phyloP scores from a whole-genome alignment of 1,140 invertebrate genomes.

The Centruroides vittatus region DNA sequence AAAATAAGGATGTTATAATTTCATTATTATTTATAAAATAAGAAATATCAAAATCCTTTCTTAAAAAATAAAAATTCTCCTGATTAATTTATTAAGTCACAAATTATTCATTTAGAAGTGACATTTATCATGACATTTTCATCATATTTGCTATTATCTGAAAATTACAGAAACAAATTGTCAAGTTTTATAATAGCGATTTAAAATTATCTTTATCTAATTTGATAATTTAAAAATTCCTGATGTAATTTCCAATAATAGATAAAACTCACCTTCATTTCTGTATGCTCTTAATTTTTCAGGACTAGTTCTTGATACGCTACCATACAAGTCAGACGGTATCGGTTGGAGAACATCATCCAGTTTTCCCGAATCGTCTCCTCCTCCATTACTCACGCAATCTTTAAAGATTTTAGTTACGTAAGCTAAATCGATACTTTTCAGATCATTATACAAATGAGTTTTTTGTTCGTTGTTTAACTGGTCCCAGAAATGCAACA shows the following conservation, averaged over 20 bases:
- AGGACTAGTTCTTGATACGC: constrained; percentile 38
- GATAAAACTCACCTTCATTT: constrained; percentile 32
- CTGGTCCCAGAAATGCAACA: constrained; percentile 68
- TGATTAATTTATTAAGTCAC: no score
- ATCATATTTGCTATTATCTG: no score
- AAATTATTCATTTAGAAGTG: no score
- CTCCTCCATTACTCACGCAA: constrained; percentile 17
- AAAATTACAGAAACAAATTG: no score
- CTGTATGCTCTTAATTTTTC: constrained; percentile 50
- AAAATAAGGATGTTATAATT: no score
- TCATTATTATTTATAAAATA: no score
- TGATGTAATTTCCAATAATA: neutral
- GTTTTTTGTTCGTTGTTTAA: constrained; percentile 37
- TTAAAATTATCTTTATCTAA: neutral
- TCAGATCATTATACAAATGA: constrained; percentile 10
- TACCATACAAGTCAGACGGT: constrained; percentile 54
- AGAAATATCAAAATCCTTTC: no score
- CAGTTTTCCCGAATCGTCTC: constrained; percentile 32
- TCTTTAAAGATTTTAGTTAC: constrained; percentile 8
- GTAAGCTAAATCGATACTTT: constrained; percentile 11
- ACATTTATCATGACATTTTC: no score
- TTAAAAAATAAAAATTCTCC: no score
- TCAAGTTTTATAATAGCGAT: no score
- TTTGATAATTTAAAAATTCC: neutral
- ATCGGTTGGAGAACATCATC: constrained; percentile 73